Base-by-base conservation (phyloP, 2,797 vertebrate genomes). In the Sebastes oblongus region DNA sequence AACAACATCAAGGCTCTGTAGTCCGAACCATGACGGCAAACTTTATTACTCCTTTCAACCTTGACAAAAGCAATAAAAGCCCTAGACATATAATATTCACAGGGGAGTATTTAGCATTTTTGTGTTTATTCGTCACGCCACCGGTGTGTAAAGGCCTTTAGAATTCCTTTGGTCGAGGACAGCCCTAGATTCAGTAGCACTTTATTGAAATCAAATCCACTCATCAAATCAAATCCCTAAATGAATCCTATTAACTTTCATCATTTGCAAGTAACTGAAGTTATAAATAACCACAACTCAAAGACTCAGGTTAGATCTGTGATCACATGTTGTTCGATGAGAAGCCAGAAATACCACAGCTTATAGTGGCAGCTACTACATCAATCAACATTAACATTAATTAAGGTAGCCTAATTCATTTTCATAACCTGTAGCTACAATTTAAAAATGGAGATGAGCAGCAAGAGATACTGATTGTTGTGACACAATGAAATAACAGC, bases 51-150 rank as follows among this genome's bases (percentile, higher is more conserved):
- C 39, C 39, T 42, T 42, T 42, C 39, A 42, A 42, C 39, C 14
- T 42, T 0, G 39, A 42, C 39, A 7, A 42, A 16, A 42, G 39
- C 39, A 46, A 46, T 46, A 46, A 46, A 46, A 46, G 42, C 42
- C 16, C 0, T 46, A 46, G 42, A 46, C 0, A 0, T 46, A 16
- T 42, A 42, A 42, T 42, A 20, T 46, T 46, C 16, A 0, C 42
- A 42, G 39, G 6, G 0, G 14, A 16, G 14, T 46, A 46, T 46
- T 8, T 46, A 0, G 2, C 42, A 46, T 46, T 18, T 42, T 46
- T 1, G 5, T 42, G 39, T 42, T 14, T 42, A 42, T 42, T 42
- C 0, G 39, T 46, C 39, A 46, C 39, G 3, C 7, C 7, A 30
- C 30, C 2, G 30, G 30, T 25, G 42, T 46, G 7, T 18, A 20